Percentiles rank a stretch among this genome's conserved stretches.
Conservation (phyloP, 2,888 invertebrate genomes). For the Thysanoteuthis rhombus region DNA sequence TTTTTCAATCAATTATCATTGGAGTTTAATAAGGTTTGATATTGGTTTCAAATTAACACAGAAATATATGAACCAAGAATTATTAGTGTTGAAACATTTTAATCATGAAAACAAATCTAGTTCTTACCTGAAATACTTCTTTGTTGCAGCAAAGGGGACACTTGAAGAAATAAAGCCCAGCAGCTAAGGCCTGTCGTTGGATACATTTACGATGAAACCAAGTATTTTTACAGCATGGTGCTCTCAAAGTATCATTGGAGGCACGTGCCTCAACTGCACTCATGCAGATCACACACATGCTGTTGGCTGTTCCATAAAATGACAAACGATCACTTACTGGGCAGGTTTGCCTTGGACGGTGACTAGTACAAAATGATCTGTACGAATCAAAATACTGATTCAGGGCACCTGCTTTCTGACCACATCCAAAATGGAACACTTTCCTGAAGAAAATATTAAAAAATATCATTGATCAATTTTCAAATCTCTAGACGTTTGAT, state of each 20-base stretch:
- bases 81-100: neutral
- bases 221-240: conserved; percentile 81
- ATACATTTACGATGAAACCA: conserved; percentile 81
- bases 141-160: conserved; percentile 84
- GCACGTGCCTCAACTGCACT: conserved; percentile 71
- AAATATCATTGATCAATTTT: no score
- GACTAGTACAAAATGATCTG: conserved; percentile 76
- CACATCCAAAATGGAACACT: conserved; percentile 82
- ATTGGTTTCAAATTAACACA: no score
- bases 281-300: conserved; percentile 78
- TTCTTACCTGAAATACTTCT: conserved; percentile 71
- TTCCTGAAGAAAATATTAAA: conserved; percentile 50
- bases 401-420: conserved; percentile 74
- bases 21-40: no score
- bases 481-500: no score
- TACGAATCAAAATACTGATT: conserved; percentile 69
- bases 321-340: conserved; percentile 69
- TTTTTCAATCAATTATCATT: no score
- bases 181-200: conserved; percentile 78
- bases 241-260: conserved; percentile 73
- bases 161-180: conserved; percentile 82
- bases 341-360: conserved; percentile 71
- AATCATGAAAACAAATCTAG: neutral
- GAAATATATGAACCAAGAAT: no score
- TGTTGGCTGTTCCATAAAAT: conserved; percentile 51